Percentiles rank a stretch among this genome's conserved stretches.
phyloP scores from a whole-genome alignment of 1,140 invertebrate genomes.

The Rhynchophorus ferrugineus region DNA sequence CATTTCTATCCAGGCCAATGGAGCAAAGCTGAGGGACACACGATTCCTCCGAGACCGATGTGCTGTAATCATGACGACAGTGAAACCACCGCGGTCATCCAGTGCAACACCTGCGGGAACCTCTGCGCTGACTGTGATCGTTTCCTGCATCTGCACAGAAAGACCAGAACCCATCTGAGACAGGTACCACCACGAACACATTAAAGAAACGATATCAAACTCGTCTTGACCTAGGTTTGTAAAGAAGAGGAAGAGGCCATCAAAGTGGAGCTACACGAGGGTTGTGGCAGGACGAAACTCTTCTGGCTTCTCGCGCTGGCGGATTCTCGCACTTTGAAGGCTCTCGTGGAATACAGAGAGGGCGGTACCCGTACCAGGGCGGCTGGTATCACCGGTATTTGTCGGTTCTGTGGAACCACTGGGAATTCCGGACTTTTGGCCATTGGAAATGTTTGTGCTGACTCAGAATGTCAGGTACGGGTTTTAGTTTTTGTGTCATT shows the following conservation, averaged over 20 bases:
- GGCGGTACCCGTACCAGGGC: constrained; percentile 48
- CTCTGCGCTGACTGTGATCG: constrained; percentile 93
- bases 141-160: constrained; percentile 84
- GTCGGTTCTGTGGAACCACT: constrained; percentile 85
- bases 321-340: constrained; percentile 87
- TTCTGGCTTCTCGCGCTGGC: constrained; percentile 91
- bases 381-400: constrained; percentile 60
- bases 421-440: constrained; percentile 77
- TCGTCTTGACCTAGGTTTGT: constrained; percentile 53
- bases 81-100: constrained; percentile 86
- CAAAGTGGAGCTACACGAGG: constrained; percentile 90
- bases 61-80: constrained; percentile 97
- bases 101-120: constrained; percentile 85
- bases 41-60: constrained; percentile 60
- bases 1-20: constrained; percentile 61
- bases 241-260: constrained; percentile 94
- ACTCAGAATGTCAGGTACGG: constrained; percentile 80
- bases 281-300: constrained; percentile 88
- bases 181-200: constrained; percentile 52
- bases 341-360: constrained; percentile 87
- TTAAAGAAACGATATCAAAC: background rate
- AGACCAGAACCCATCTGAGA: constrained; percentile 77
- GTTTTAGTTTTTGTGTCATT: no score
- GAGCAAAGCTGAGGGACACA: constrained; percentile 51
- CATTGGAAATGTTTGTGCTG: constrained; percentile 88